These are phyloP conservation scores for Coptotermes formosanus DNA, from an alignment of 1,140 invertebrate species.

Conservation along the genomic window DNA sequence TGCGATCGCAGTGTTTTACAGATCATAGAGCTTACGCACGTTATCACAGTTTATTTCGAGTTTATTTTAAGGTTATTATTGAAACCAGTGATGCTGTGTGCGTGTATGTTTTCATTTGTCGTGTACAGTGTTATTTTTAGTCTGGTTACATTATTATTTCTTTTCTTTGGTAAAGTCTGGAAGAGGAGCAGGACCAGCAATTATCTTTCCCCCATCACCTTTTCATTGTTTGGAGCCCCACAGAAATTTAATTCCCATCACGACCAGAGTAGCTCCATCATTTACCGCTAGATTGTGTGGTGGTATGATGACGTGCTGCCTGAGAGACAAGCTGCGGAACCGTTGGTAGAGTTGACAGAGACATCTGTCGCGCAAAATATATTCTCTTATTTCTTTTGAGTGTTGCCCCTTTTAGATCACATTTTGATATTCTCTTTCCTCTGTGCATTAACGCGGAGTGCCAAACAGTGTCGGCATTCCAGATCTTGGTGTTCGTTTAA, in stretches of 20 bases:
- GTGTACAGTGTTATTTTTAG: not conserved
- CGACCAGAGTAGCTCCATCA: not conserved
- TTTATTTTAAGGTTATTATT: too few species aligned
- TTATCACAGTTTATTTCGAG: too few species aligned
- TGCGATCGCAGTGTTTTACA: too few species aligned
- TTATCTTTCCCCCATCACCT: not conserved
- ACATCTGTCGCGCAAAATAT: conserved; percentile 5
- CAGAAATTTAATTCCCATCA: not conserved
- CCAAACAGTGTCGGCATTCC: too few species aligned
- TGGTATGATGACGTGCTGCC: not conserved
- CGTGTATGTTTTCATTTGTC: not conserved
- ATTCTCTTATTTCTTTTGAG: not conserved
- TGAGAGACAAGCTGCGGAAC: not conserved
- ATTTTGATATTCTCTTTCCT: not conserved
- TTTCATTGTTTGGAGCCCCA: not conserved
- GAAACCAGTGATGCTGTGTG: not conserved
- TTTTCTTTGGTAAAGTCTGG: not conserved
- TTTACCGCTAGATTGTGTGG: not conserved
- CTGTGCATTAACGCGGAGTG: too few species aligned
- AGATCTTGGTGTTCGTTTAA: too few species aligned
- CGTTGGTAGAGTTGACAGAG: not conserved
- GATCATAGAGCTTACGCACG: too few species aligned
- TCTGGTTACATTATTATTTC: not conserved
- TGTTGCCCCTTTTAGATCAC: not conserved
- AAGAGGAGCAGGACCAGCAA: not conserved